Conservation (phyloP, 2,888 invertebrate species). For the Troilus luridus region DNA sequence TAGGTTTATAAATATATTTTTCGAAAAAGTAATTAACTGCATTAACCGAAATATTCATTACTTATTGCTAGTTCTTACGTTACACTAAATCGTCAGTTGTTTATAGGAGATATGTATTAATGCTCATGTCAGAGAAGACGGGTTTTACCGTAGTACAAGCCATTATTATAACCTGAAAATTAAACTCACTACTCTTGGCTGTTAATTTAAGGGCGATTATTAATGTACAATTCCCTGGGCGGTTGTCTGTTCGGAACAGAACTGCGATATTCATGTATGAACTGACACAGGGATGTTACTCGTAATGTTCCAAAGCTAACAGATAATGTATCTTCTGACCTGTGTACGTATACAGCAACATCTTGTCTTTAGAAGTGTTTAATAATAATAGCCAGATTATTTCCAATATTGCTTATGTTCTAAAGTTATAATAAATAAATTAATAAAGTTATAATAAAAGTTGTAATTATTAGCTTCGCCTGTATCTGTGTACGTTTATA, state of each 20-base stretch:
- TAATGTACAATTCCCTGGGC: slow-evolving; percentile 6
- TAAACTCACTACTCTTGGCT: background rate
- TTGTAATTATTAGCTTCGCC: too few relatives aligned
- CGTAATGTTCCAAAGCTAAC: background rate
- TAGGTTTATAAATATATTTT: too few relatives aligned
- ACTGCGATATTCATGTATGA: background rate
- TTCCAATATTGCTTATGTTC: background rate
- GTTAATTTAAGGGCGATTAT: background rate
- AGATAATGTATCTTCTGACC: background rate
- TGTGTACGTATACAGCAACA: background rate
- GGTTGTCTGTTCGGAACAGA: background rate
- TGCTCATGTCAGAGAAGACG: background rate
- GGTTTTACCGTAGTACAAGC: background rate
- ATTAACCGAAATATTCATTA: too few relatives aligned
- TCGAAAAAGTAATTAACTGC: too few relatives aligned
- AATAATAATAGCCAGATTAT: background rate
- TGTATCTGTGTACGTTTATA: too few relatives aligned
- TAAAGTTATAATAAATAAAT: background rate
- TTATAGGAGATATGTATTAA: too few relatives aligned
- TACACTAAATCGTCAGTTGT: too few relatives aligned
- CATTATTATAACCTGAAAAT: background rate
- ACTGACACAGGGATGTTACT: background rate
- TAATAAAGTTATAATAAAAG: too few relatives aligned
- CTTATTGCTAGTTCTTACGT: too few relatives aligned
- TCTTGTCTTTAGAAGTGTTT: background rate